These are phyloP conservation scores for Dicycla oo DNA, from an alignment of 2,888 invertebrate species.

Conservation along the genomic window DNA sequence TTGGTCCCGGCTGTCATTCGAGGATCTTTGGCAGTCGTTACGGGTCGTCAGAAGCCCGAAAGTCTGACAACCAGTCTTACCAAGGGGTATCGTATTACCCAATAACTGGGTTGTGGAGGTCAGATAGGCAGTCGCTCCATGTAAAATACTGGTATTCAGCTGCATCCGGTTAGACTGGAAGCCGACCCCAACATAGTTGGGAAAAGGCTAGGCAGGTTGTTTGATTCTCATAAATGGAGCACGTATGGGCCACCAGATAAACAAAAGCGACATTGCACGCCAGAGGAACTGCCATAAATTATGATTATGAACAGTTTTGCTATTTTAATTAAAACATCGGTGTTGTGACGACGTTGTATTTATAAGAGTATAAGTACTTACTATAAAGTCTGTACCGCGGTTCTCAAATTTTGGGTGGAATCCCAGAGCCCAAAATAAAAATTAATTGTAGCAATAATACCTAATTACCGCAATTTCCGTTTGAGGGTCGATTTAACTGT, in stretches of 20 bases:
- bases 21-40: no score
- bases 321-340: constrained; percentile 36
- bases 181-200: no score
- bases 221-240: constrained; percentile 21
- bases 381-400: neutral
- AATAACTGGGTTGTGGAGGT: no score
- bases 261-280: constrained; percentile 11
- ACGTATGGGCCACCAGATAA: constrained; percentile 14
- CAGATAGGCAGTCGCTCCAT: no score
- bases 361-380: no score
- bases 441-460: constrained; percentile 10
- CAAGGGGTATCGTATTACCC: no score
- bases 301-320: constrained; percentile 27
- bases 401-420: constrained; percentile 23
- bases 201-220: no score
- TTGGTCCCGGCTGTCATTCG: no score
- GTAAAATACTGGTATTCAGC: no score
- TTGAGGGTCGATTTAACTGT: constrained; percentile 1
- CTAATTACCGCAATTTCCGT: neutral
- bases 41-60: no score
- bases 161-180: no score
- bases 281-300: constrained; percentile 19
- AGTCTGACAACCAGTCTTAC: no score
- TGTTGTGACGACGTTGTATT: constrained; percentile 28
- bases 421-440: constrained; percentile 6